Base-by-base conservation (phyloP, 1,140 invertebrate genomes). In the Ceratosolen solmsi region DNA sequence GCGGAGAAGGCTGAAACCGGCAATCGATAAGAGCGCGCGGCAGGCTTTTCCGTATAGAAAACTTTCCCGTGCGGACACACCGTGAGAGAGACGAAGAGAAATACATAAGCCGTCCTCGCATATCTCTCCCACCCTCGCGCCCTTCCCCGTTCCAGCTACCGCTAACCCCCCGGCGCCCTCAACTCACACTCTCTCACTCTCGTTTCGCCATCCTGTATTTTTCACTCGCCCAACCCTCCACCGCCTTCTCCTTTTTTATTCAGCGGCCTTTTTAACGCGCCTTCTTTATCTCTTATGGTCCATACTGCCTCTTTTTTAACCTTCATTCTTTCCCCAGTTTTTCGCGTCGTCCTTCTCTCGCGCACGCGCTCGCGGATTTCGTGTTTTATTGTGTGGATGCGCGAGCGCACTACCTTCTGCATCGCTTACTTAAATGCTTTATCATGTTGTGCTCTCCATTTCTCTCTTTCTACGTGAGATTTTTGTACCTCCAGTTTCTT, bases 1-100 rank as follows among this genome's bases (percentile, higher is more conserved):
- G 33, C 0, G 36, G 3, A 36, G 65, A 36, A 71, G 56, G 54
- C 73, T 71, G 72, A 82, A 77, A 84, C 82, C 79, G 82, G 84
- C 86, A 87, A 87, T 87, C 86, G 85, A 87, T 87, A 87, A 82
- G 65, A 77, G 83, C 76, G 84, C 82, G 79, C 82, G 79, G 82
- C 80, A 79, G 82, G 84, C 83, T 84, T 87, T 87, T 87, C 82
- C 83, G 85, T 84, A 82, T 82, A 84, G 72, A 79, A 82, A 72
- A 82, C 78, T 80, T 60, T 15, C 33, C 20, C 27, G 1, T 33
- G 33, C 36, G 8, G 36, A 38, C 33, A n/a, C 0, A 38, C 33
- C 7, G 36, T 13, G 41, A 1, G 25, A 49, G 70, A 27, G 25
- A 41, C 25, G 27, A 25, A 22, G 65, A 13, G 33, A 15, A 41